phyloP scores from a whole-genome alignment of 2,797 vertebrate genomes.

The Anabacerthia variegaticeps region DNA sequence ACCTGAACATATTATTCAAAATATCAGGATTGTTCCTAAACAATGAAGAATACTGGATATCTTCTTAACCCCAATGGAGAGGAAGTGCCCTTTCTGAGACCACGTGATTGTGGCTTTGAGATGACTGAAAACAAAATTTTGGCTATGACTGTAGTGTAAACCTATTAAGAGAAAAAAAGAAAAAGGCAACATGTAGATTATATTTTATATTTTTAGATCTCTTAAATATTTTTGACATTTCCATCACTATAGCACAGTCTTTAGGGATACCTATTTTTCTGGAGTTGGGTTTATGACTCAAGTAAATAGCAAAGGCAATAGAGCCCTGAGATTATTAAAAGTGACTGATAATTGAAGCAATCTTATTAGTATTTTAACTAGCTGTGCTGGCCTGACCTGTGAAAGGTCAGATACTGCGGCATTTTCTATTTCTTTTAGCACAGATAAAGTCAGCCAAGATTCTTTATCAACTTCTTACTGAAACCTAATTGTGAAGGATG shows the following conservation, averaged over 20 bases:
- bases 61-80: neutral
- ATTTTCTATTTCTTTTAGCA: neutral
- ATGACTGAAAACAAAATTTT: neutral
- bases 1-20: neutral
- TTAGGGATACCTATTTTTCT: neutral
- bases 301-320: neutral
- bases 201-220: neutral
- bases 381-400: neutral
- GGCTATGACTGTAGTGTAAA: neutral
- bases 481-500: neutral
- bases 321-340: neutral
- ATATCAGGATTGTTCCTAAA: neutral
- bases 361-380: neutral
- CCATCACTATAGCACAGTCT: neutral
- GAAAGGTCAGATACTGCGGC: neutral
- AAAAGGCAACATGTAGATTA: neutral
- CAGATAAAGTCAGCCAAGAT: neutral
- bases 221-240: neutral
- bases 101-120: neutral
- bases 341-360: neutral
- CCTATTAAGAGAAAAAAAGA: neutral
- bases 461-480: neutral
- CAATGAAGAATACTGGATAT: neutral
- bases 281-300: neutral
- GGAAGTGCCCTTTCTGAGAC: neutral